Evolutionary conservation across 64 coral and sea anemone genomes (phyloP), one percentile per base, ranked within the genome.

Genomic region (Porites lutea): DNA sequence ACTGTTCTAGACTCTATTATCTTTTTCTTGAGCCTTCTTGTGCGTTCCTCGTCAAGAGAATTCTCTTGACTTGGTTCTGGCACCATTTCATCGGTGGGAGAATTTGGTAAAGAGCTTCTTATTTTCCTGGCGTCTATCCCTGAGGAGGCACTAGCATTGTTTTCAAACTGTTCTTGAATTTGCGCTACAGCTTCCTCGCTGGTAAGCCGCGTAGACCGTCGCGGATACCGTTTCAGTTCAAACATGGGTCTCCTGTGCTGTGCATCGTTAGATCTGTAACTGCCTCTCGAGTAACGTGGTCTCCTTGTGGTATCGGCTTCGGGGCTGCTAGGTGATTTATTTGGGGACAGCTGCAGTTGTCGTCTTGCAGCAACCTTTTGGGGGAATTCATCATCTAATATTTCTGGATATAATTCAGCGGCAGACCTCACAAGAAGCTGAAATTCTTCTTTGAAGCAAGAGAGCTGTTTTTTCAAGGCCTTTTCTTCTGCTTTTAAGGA

Each of bases 11-110:
- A 69, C 72, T 92, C 71, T 57, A 65, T 77, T 50, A 18, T 77
- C 73, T 92, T 92, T 75, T 66, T 86, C 90, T 86, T 86, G 53
- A 83, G 44, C 37, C n/a, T 87, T 49, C 61, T 92, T 86, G 60
- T 70, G 14, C 75, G 59, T 70, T 84, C 57, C 14, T 53, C 53
- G 18, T 74, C 65, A 48, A 20, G 12, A 50, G 12, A 83, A 64
- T 91, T 55, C 53, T 43, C 7, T 49, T 11, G 61, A 13, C 5
- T 14, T 5, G 15, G 43, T 3, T 50, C 45, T 5, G 47, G 43
- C 14, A 66, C 80, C 2, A 62, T 83, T 12, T 65, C 80, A 3
- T 64, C 44, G 8, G 80, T 83, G 3, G 80, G 80, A 12, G 80
- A 83, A 67, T 83, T 83, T 50, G 80, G 62, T 7, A 83, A 21